Evolutionary conservation across 1,140 invertebrate species (phyloP).

Genomic region (Protaetia brevitarsis): DNA sequence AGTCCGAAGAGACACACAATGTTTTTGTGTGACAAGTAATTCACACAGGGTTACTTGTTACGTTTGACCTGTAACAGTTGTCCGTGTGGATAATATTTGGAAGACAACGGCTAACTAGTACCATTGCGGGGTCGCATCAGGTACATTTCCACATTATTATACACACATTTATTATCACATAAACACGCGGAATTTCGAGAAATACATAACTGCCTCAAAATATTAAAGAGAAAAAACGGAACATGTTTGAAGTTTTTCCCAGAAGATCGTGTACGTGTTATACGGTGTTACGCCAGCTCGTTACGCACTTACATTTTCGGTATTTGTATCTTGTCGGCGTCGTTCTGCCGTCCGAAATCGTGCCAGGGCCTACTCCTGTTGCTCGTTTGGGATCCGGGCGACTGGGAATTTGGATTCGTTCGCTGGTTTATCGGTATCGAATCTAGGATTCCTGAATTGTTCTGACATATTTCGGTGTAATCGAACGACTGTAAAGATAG

Average conservation of each 20-base stretch:
- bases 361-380: constrained; percentile 75
- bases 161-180: no score
- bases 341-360: constrained; percentile 87
- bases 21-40: not conserved
- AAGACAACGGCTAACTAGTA: not conserved
- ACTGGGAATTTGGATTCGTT: constrained; percentile 60
- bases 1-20: constrained; percentile 38
- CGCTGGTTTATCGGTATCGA: constrained; percentile 53
- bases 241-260: not conserved
- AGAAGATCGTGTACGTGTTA: no score
- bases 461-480: constrained; percentile 80
- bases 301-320: constrained; percentile 91
- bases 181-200: no score
- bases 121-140: not conserved
- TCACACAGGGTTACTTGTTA: constrained; percentile 19
- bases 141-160: no score
- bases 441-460: constrained; percentile 52
- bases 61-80: constrained; percentile 19
- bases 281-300: no score
- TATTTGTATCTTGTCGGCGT: constrained; percentile 95
- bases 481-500: constrained; percentile 76
- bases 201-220: not conserved
- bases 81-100: not conserved
- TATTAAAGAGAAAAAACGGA: no score
- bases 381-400: constrained; percentile 63